Evolutionary conservation across 2,888 invertebrate genomes (phyloP).

Genomic region (Lycaena phlaeas): DNA sequence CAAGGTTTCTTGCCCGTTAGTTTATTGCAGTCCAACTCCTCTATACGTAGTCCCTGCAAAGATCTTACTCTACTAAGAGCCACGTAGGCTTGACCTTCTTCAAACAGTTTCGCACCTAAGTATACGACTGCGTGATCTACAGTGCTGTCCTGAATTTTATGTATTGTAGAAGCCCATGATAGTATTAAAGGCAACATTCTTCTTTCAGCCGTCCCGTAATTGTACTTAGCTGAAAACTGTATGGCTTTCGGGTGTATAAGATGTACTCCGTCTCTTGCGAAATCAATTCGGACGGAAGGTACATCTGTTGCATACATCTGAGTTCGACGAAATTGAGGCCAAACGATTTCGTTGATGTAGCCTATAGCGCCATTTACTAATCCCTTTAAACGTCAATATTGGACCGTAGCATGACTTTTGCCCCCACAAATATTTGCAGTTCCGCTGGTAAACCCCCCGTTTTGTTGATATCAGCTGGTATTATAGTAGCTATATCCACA

Average conservation of each 20-base stretch:
- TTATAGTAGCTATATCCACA: slow-evolving; percentile 13
- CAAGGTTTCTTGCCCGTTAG: slow-evolving; percentile 9
- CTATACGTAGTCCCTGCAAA: slow-evolving; percentile 7
- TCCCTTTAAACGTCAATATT: slow-evolving; percentile 5
- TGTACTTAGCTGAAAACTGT: background rate
- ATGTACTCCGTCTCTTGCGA: slow-evolving; percentile 12
- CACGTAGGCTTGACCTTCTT: slow-evolving; percentile 26
- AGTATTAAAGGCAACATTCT: slow-evolving; percentile 17
- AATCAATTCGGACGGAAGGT: slow-evolving; percentile 4
- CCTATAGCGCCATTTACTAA: slow-evolving; percentile 6
- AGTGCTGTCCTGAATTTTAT: slow-evolving; percentile 21
- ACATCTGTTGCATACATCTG: slow-evolving; percentile 8
- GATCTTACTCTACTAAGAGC: slow-evolving; percentile 24
- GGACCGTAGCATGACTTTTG: slow-evolving; percentile 7
- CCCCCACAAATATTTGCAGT: slow-evolving; percentile 8
- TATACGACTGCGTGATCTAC: slow-evolving; percentile 22
- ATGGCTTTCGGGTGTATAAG: slow-evolving; percentile 11
- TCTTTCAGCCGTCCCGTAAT: background rate
- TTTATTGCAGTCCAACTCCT: background rate
- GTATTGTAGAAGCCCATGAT: slow-evolving; percentile 21
- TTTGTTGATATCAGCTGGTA: slow-evolving; percentile 17
- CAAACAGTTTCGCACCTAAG: slow-evolving; percentile 20
- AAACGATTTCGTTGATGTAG: slow-evolving; percentile 8
- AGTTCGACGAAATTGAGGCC: slow-evolving; percentile 6
- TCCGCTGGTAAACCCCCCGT: slow-evolving; percentile 12